Evolutionary conservation across 2,888 invertebrate species (phyloP), one percentile per base, ranked within the genome.

Genomic region (Drosophila peninsularis): DNA sequence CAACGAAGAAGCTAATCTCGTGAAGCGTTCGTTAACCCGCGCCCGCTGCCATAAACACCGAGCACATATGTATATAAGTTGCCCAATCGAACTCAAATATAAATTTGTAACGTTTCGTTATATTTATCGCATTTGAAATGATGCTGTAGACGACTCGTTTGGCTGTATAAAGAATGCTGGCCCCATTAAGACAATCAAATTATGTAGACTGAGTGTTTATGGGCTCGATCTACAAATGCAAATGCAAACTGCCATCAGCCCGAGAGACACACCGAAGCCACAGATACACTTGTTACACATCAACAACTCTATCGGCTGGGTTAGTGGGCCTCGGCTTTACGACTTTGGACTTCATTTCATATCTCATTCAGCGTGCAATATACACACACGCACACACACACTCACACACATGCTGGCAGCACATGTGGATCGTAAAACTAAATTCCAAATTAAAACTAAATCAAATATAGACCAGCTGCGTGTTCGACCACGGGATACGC

Each of bases 181-280:
- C 37, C 32, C 69, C 69, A 75, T 71, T 78, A 74, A 70, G 64
- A 63, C 72, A 69, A 73, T 68, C 71, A 78, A 88, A 85, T 89
- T 69, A 74, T 88, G 85, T 75, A 65, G 70, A 73, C 78, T 50
- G 68, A 71, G 86, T 85, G 75, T 87, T 83, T 83, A 83, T 83
- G 67, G 60, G 55, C 53, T 52, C 42, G 67, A 34, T 55, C 57
- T 17, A 30, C 60, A 34, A 56, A 60, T 55, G 52, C 68, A 58
- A 77, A 78, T 68, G 57, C 41, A 42, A 58, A 63, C 45, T 17
- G 41, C 37, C 44, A 50, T 39, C 50, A 21, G 17, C 10, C 4
- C 30, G 5, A n/a, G 3, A 34, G 32, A 34, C 41, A 52, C 36
- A 56, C 36, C 34, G 39, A 49, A 37, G 4, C 10, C 60, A 37